These are phyloP conservation scores for Drosophila meridiana DNA, from an alignment of 2,888 invertebrate species.

Conservation along the genomic window DNA sequence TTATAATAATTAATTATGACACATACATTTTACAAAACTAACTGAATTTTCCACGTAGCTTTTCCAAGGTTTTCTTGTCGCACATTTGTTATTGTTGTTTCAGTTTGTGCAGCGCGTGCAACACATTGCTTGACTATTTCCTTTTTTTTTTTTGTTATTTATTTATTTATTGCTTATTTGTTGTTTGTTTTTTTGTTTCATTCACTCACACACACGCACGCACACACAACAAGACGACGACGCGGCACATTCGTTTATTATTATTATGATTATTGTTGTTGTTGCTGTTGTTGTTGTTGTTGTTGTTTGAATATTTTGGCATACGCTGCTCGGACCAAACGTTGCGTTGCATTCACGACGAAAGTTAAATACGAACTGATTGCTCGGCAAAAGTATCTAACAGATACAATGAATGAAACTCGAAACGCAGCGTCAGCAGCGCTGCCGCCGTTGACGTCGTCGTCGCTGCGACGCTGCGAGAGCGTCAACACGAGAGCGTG, in stretches of 20 bases:
- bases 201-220: slow-evolving; percentile 33
- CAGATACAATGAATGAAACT: slow-evolving; percentile 82
- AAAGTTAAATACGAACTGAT: slow-evolving; percentile 82
- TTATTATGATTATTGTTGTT: slow-evolving; percentile 9
- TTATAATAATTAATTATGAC: slow-evolving; percentile 67
- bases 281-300: slow-evolving; percentile 5
- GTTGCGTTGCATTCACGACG: slow-evolving; percentile 81
- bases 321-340: slow-evolving; percentile 61
- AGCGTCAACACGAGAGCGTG: slow-evolving; percentile 15
- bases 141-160: slow-evolving; percentile 4
- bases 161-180: slow-evolving; percentile 17
- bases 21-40: slow-evolving; percentile 26
- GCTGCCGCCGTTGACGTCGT: slow-evolving; percentile 30
- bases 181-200: slow-evolving; percentile 40
- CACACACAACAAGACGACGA: slow-evolving; percentile 11
- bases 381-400: slow-evolving; percentile 64
- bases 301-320: slow-evolving; percentile 25
- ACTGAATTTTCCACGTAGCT: slow-evolving; percentile 43
- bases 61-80: slow-evolving; percentile 48
- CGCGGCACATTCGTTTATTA: slow-evolving; percentile 41
- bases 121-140: slow-evolving; percentile 52
- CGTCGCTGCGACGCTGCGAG: slow-evolving; percentile 25
- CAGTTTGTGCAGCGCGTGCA: slow-evolving; percentile 57
- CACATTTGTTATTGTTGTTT: slow-evolving; percentile 25
- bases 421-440: slow-evolving; percentile 48